Percentiles rank a stretch among this genome's conserved stretches.
phyloP scores from a whole-genome alignment of 2,113 vertebrate genomes.

The Pavo muticus region DNA sequence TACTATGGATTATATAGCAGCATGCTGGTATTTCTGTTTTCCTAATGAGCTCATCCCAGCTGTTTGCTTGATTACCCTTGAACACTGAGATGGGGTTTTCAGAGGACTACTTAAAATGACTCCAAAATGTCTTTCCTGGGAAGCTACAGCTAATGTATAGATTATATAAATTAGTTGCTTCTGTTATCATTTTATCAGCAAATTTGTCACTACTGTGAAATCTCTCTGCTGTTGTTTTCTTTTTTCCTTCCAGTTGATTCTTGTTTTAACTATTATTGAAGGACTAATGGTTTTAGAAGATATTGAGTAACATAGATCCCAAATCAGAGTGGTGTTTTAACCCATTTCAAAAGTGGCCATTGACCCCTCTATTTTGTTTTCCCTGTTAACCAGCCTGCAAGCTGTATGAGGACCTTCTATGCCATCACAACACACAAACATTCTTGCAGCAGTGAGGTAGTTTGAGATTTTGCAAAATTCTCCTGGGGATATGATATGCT shows the following conservation, averaged over 20 bases:
- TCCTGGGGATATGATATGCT: not conserved
- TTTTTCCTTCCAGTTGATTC: not conserved
- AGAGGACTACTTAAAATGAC: not conserved
- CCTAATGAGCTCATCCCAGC: slow-evolving; percentile 27
- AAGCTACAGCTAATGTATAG: slow-evolving; percentile 9
- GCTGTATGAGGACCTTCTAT: not conserved
- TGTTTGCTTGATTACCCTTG: slow-evolving; percentile 48
- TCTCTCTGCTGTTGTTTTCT: not conserved
- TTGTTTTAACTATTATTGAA: not conserved
- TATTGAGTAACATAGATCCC: not conserved
- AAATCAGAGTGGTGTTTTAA: not conserved
- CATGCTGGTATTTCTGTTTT: slow-evolving; percentile 36
- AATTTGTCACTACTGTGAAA: not conserved
- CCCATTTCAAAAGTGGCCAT: not conserved
- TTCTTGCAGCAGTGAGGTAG: not conserved
- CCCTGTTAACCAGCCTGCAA: not conserved
- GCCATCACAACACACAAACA: not conserved
- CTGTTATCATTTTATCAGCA: not conserved
- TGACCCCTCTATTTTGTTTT: not conserved
- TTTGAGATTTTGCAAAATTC: not conserved
- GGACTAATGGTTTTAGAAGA: not conserved
- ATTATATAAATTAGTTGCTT: not conserved
- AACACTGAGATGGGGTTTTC: slow-evolving; percentile 18
- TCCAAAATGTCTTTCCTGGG: not conserved
- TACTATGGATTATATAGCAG: too few species aligned